Percentiles rank a stretch among this genome's conserved stretches.
These are phyloP conservation scores for Choristoneura rosaceana DNA, from an alignment of 2,888 invertebrate genomes.

Conservation along the genomic window DNA sequence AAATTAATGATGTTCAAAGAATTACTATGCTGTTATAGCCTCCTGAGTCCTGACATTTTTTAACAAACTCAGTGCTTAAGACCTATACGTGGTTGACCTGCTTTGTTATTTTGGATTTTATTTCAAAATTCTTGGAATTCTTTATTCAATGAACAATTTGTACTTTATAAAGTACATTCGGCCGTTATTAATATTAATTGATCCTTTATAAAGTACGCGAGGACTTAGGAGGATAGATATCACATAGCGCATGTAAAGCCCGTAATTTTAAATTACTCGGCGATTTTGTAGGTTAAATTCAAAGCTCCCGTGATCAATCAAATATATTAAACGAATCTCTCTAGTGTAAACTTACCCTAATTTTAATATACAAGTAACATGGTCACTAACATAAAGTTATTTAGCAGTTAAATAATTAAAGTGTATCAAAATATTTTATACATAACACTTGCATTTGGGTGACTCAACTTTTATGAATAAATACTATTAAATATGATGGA, in stretches of 20 bases:
- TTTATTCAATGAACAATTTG: no score
- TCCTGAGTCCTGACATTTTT: no score
- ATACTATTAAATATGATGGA: not conserved
- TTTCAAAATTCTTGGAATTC: no score
- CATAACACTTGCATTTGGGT: conserved; percentile 14
- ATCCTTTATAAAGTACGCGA: no score
- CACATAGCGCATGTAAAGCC: conserved; percentile 18
- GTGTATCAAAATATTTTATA: conserved; percentile 31
- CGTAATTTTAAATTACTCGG: conserved; percentile 52
- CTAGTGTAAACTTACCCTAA: conserved; percentile 59
- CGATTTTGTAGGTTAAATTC: conserved; percentile 54
- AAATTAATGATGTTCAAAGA: conserved; percentile 26
- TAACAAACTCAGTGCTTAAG: no score
- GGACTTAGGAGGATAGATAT: no score
- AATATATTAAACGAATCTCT: conserved; percentile 62
- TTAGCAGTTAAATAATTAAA: conserved; percentile 41
- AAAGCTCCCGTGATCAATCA: conserved; percentile 64
- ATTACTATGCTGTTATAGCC: no score
- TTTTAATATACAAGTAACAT: conserved; percentile 55
- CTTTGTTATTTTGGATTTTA: no score
- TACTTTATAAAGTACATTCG: no score
- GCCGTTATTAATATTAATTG: no score
- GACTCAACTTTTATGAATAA: conserved; percentile 14
- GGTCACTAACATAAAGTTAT: conserved; percentile 45
- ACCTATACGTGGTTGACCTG: no score